Base-by-base conservation (phyloP, 1,140 invertebrate genomes). In the Helicoverpa armigera region DNA sequence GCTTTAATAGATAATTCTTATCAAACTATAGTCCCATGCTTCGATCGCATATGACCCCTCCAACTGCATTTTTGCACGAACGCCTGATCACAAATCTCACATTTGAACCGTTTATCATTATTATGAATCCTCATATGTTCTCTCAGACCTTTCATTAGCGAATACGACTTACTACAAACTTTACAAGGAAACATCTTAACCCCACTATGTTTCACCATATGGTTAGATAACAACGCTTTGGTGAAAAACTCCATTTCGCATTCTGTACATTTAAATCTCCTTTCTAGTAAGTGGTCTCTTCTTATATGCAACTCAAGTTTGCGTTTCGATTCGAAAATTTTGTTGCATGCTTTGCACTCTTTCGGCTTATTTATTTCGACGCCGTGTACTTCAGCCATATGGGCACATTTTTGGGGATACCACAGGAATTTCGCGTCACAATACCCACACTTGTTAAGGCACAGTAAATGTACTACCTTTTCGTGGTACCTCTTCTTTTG, bases 151-250 rank as follows among this genome's bases (percentile, higher is more conserved):
- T 93, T 95, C 75, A 92, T 94, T 29, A 92, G 90, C 2, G 91
- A 96, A 88, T 94, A 96, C 86, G 85, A 91, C 67, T 96, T 96
- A 7, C 95, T 94, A 88, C 97, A 98, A 31, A 96, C 92, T 1
- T 61, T 50, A 48, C 84, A 87, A 16, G 72, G 35, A 18, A 76
- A 82, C 0, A 96, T 97, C 73, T 96, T 96, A 82, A 96, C 96
- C 0, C 97, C 96, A 2, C 96, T 97, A 81, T 96, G 95, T 14
- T 85, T 86, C 7, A 91, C 83, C 80, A 92, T 87, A n/a, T 87
- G 86, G 0, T 80, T 48, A 43, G 3, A 87, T 13, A 80, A 89
- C 23, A 75, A 85, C 84, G n/a, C 81, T 54, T 61, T 87, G 75
- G 3, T 82, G 23, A 88, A 82, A n/a, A 94, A 82, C 4, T 83